phyloP scores from a whole-genome alignment of 2,888 invertebrate genomes.

The Diabrotica balteata region DNA sequence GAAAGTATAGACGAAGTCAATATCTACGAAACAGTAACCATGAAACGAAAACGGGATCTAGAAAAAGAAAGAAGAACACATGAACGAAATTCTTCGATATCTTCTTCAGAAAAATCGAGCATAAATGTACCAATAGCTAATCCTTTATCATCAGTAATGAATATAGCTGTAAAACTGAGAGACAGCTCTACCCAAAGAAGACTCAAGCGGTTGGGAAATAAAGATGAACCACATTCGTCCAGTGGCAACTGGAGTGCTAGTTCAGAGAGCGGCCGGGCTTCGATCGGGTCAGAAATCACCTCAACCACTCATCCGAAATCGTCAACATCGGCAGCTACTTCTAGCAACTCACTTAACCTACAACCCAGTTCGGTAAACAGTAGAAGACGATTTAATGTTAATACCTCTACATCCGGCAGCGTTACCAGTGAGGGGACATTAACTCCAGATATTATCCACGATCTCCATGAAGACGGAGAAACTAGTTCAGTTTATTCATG shows the following conservation, averaged over 20 bases:
- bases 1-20: slow-evolving; percentile 67
- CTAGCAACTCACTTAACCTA: slow-evolving; percentile 73
- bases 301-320: slow-evolving; percentile 74
- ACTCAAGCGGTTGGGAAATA: slow-evolving; percentile 71
- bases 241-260: slow-evolving; percentile 96
- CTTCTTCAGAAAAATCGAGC: slow-evolving; percentile 75
- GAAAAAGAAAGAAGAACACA: slow-evolving; percentile 74
- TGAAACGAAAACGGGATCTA: slow-evolving; percentile 65
- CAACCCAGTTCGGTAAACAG: slow-evolving; percentile 74
- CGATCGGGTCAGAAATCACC: slow-evolving; percentile 84
- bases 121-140: slow-evolving; percentile 65
- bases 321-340: slow-evolving; percentile 72
- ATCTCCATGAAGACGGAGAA: slow-evolving; percentile 83
- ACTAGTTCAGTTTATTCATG: slow-evolving; percentile 93
- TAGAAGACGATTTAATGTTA: slow-evolving; percentile 68
- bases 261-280: slow-evolving; percentile 86
- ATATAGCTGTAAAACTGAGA: slow-evolving; percentile 75
- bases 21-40: slow-evolving; percentile 72
- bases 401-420: slow-evolving; percentile 82
- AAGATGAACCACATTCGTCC: slow-evolving; percentile 87
- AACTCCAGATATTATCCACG: slow-evolving; percentile 82
- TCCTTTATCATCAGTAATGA: slow-evolving; percentile 66
- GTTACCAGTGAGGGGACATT: slow-evolving; percentile 86
- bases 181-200: slow-evolving; percentile 77
- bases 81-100: slow-evolving; percentile 77